These are phyloP conservation scores for Archegozetes longisetosus DNA, from an alignment of 1,140 invertebrate genomes.

Conservation along the genomic window DNA sequence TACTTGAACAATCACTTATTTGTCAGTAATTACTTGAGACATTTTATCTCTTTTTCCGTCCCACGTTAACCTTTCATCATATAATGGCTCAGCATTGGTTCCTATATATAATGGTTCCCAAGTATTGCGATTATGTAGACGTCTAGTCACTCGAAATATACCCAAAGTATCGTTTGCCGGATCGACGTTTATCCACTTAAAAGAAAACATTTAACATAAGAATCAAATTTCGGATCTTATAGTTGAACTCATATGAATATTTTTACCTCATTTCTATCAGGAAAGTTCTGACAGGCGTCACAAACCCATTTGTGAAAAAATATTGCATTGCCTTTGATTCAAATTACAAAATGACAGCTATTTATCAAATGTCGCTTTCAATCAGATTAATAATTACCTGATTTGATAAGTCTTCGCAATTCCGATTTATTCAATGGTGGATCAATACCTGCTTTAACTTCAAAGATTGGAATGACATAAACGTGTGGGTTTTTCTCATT, in stretches of 20 bases:
- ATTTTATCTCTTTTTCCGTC: constrained; percentile 70
- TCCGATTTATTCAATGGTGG: constrained; percentile 55
- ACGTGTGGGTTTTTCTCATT: constrained; percentile 29
- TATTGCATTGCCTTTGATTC: constrained; percentile 38
- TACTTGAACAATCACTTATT: too few relatives aligned
- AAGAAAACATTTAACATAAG: constrained; percentile 35
- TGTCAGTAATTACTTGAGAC: too few relatives aligned
- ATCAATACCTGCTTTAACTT: constrained; percentile 47
- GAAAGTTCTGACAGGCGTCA: constrained; percentile 69
- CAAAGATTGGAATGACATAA: constrained; percentile 61
- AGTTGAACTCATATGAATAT: neutral
- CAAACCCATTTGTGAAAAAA: constrained; percentile 82
- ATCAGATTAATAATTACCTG: constrained; percentile 15
- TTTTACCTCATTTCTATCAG: constrained; percentile 34
- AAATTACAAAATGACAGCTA: constrained; percentile 19
- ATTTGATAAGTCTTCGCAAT: constrained; percentile 34
- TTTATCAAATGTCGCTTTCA: neutral
- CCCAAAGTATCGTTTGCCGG: constrained; percentile 41
- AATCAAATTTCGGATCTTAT: too few relatives aligned
- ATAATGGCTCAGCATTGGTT: constrained; percentile 55
- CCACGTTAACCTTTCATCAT: constrained; percentile 60
- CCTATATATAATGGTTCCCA: constrained; percentile 73
- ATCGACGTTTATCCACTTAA: constrained; percentile 26
- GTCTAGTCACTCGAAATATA: constrained; percentile 67
- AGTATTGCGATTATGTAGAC: constrained; percentile 53